These are phyloP conservation scores for Hemistola chrysoprasaria DNA, from an alignment of 2,888 invertebrate species.

Conservation along the genomic window DNA sequence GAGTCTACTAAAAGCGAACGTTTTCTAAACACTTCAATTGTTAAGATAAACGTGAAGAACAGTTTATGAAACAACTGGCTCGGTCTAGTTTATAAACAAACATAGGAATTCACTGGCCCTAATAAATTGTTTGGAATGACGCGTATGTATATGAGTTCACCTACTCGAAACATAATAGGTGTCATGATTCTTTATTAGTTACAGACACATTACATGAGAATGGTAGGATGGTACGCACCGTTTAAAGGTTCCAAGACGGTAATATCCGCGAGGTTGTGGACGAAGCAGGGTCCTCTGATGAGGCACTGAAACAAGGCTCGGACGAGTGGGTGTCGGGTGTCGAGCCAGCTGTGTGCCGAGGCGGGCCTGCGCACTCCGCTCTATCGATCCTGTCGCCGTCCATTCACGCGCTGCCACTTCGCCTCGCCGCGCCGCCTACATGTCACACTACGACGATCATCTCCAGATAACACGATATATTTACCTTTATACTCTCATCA, in stretches of 20 bases:
- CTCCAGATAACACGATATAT: conserved; percentile 68
- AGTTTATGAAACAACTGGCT: too few species aligned
- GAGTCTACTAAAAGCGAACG: too few species aligned
- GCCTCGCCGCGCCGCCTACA: conserved; percentile 71
- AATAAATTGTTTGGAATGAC: conserved; percentile 40
- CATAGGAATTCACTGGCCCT: conserved; percentile 39
- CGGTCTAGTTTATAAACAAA: conserved; percentile 55
- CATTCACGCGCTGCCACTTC: conserved; percentile 71
- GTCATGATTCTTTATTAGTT: conserved; percentile 1
- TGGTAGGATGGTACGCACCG: conserved; percentile 53
- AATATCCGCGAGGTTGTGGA: conserved; percentile 54
- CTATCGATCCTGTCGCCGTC: conserved; percentile 69
- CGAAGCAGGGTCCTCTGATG: conserved; percentile 55
- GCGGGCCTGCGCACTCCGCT: conserved; percentile 71
- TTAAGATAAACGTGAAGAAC: too few species aligned
- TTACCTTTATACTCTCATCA: conserved; percentile 46
- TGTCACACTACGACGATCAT: conserved; percentile 66
- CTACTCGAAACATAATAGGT: conserved; percentile 4
- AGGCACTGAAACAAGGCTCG: conserved; percentile 56
- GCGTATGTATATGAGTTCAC: too few species aligned
- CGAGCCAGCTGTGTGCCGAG: conserved; percentile 62
- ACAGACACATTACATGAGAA: too few species aligned
- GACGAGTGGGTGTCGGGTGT: conserved; percentile 49
- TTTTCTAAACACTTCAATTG: too few species aligned
- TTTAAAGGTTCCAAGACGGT: conserved; percentile 60